Evolutionary conservation across 2,888 invertebrate species (phyloP), one percentile per base, ranked within the genome.

Genomic region (Pseudolycoriella hygida): DNA sequence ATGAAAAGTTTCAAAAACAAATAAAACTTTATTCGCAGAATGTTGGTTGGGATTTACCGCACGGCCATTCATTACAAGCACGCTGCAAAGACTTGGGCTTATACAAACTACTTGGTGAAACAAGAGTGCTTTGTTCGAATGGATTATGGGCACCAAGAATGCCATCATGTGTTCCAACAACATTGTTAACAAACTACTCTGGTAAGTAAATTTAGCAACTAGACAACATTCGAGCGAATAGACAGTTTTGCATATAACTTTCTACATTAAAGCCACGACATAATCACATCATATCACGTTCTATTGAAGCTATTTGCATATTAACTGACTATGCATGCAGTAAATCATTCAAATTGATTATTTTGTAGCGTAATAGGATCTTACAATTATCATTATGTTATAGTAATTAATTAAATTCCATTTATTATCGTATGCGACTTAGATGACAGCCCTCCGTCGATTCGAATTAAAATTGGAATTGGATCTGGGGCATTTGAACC

Each of bases 161-260:
- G 58, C 88, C 89, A 1, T 77, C 80, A 49, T 89, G 89, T 59
- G 80, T 84, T 30, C 83, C 86, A n/a, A 89, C 89, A 20, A 85
- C 85, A 1, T 68, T 84, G 34, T 69, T 89, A 52, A 85, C 86
- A 37, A 89, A 88, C 64, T 88, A 84, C 62, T 85, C 87, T 55
- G 80, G 84, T 83, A 64, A 57, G 17, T 39, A 34, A 14, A 25
- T 25, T 25, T 25, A 25, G 25, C 25, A 25, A 8, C 5, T 25
- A 25, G 5, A 25, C 25, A 25, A 25, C 25, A 25, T 25, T 25
- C 25, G 8, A 25, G 5, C 5, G 25, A 25, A 25, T 25, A 25
- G 25, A 25, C 4, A 25, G 8, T 25, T n/a, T n/a, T 25, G 25
- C 8, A 25, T 25, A 25, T 8, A 25, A 25, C 25, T 25, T 25